Evolutionary conservation across 2,888 invertebrate species (phyloP).

Genomic region (Halictus ligatus): DNA sequence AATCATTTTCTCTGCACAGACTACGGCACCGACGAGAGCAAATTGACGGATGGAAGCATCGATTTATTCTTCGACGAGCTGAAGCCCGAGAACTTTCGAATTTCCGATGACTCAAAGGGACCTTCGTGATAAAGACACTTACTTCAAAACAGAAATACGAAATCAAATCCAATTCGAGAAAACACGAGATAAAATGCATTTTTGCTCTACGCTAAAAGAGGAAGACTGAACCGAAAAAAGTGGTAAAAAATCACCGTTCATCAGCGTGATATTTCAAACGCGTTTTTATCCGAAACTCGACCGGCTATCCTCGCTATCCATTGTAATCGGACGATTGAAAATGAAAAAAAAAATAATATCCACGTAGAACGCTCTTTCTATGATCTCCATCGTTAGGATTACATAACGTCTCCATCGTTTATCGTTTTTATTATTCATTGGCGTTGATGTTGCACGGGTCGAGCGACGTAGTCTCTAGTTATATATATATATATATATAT

Average conservation of each 20-base stretch:
- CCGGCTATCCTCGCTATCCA: not conserved
- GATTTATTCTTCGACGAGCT: not conserved
- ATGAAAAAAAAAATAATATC: not conserved
- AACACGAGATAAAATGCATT: not conserved
- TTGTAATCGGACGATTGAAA: not conserved
- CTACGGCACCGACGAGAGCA: not conserved
- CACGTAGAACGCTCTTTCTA: not conserved
- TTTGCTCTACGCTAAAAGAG: not conserved
- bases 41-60: no score
- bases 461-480: constrained; percentile 28
- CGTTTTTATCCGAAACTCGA: not conserved
- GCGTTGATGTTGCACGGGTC: constrained; percentile 26
- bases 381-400: not conserved
- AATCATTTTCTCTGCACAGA: not conserved
- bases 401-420: no score
- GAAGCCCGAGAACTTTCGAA: not conserved
- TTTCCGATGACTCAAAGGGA: no score
- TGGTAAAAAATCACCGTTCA: not conserved
- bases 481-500: constrained; percentile 27
- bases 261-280: not conserved
- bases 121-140: no score
- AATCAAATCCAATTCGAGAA: no score
- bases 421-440: constrained; percentile 39
- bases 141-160: no score
- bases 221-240: not conserved